Evolutionary conservation across 2,113 vertebrate species (phyloP), one percentile per base, ranked within the genome.

Genomic region (Pachycephala philippinensis): DNA sequence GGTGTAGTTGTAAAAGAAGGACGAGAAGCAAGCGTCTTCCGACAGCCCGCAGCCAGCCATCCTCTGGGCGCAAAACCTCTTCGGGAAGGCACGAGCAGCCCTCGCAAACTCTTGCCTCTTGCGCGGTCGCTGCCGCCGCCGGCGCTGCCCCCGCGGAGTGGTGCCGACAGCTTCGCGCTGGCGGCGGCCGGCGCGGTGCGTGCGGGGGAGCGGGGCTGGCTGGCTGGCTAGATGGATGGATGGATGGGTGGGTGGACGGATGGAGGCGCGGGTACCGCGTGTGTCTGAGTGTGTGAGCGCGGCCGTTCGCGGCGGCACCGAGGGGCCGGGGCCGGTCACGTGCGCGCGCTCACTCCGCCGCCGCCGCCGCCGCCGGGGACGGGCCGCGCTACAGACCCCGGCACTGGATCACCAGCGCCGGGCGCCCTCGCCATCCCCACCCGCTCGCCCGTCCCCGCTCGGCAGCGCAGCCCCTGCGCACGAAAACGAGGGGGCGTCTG

Each of bases 41-140:
- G 98, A 98, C 95, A 99, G 98, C 98, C 98, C 98, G 97, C 97
- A 99, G 96, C 98, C 99, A 95, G 99, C 99, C 99, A 99, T 99
- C 98, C 97, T 98, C 96, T 64, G 97, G 95, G 96, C 87, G 96
- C 97, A 92, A 92, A 77, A 53, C 66, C 95, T 74, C 81, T 89
- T 81, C 42, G 70, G 80, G 65, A 93, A 89, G 85, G 90, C 85
- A 44, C n/a, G 94, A 63, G 96, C 79, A 89, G 92, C 92, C 89
- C 40, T 59, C 64, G 95, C 94, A 93, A 98, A 98, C 97, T 98
- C 97, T 97, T 80, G 95, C 95, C 94, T 93, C 79, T 89, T 54
- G 89, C 95, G 90, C 91, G 95, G 88, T 89, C 85, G 95, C 96
- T 24, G 96, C 94, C 13, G 94, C 93, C 39, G 97, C 94, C 15